These are phyloP conservation scores for Apodemia duryi DNA, from an alignment of 2,888 invertebrate genomes.

Conservation along the genomic window DNA sequence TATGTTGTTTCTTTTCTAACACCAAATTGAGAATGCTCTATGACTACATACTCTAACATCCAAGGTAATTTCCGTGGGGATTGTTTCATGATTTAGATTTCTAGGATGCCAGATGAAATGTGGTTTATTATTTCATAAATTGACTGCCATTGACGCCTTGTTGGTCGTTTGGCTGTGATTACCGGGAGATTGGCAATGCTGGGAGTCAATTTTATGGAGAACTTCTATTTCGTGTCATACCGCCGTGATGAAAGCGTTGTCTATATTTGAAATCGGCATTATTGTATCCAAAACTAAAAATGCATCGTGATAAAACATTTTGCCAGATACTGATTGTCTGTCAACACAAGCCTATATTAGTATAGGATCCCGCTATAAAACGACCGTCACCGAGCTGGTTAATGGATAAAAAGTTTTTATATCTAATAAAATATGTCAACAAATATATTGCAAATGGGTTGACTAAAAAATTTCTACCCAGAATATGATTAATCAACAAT, in stretches of 20 bases:
- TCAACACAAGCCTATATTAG: too few species aligned
- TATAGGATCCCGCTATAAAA: too few species aligned
- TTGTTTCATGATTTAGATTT: slow-evolving; percentile 34
- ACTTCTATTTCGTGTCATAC: slow-evolving; percentile 5
- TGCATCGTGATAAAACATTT: too few species aligned
- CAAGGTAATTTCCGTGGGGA: slow-evolving; percentile 48
- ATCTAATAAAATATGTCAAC: too few species aligned
- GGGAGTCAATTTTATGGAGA: slow-evolving; percentile 1
- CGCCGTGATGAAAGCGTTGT: slow-evolving; percentile 3
- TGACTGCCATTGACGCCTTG: slow-evolving; percentile 30
- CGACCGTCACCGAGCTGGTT: too few species aligned
- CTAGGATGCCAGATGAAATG: slow-evolving; percentile 26
- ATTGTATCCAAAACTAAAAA: not conserved
- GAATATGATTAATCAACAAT: too few species aligned
- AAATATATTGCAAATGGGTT: too few species aligned
- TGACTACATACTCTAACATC: slow-evolving; percentile 57
- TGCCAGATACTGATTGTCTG: too few species aligned
- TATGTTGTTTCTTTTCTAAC: not conserved
- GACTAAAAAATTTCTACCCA: too few species aligned
- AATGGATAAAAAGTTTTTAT: too few species aligned
- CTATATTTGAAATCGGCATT: not conserved
- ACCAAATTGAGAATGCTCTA: slow-evolving; percentile 28
- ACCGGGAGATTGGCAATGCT: slow-evolving; percentile 7
- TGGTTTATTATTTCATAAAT: slow-evolving; percentile 29
- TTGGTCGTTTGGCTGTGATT: slow-evolving; percentile 15